A percentile compares a stretch with the other conserved stretches of the same genome.
Evolutionary conservation across 64 coral and sea anemone species (phyloP).

Genomic region (Porites australiensis): DNA sequence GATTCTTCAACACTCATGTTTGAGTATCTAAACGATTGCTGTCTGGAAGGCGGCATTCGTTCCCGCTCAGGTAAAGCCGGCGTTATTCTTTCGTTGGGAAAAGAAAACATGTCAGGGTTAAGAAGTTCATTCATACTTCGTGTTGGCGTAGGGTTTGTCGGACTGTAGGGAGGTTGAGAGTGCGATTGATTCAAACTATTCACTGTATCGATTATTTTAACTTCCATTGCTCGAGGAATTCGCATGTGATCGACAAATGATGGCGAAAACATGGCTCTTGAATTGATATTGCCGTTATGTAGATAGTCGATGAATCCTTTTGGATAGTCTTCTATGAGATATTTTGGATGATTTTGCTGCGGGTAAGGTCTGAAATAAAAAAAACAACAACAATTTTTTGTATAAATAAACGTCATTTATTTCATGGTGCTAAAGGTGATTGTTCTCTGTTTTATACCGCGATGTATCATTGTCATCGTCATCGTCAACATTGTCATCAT

Average conservation of each 20-base stretch:
- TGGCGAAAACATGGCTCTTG: constrained; percentile 24
- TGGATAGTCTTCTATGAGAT: constrained; percentile 47
- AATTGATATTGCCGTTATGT: not conserved
- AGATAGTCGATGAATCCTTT: constrained; percentile 44
- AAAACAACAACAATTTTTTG: not conserved
- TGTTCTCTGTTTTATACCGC: too few species aligned
- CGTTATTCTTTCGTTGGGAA: not conserved
- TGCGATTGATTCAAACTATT: constrained; percentile 1
- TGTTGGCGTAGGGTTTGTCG: not conserved
- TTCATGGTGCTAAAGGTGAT: too few species aligned
- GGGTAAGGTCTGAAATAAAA: constrained; percentile 4
- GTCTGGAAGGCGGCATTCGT: constrained; percentile 9
- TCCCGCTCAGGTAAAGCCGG: not conserved
- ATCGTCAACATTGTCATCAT: not conserved
- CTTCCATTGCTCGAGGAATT: constrained; percentile 67
- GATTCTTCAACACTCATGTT: constrained; percentile 70
- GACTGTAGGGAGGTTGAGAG: not conserved
- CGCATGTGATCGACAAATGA: constrained; percentile 52
- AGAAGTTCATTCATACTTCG: not conserved
- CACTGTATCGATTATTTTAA: constrained; percentile 48
- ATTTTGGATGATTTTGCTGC: not conserved
- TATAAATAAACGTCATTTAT: too few species aligned
- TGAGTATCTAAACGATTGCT: constrained; percentile 54
- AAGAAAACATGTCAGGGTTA: not conserved
- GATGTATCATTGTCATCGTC: not conserved